Evolutionary conservation across 1,140 invertebrate species (phyloP), one percentile per base, ranked within the genome.

Genomic region (Scylla paramamosain): DNA sequence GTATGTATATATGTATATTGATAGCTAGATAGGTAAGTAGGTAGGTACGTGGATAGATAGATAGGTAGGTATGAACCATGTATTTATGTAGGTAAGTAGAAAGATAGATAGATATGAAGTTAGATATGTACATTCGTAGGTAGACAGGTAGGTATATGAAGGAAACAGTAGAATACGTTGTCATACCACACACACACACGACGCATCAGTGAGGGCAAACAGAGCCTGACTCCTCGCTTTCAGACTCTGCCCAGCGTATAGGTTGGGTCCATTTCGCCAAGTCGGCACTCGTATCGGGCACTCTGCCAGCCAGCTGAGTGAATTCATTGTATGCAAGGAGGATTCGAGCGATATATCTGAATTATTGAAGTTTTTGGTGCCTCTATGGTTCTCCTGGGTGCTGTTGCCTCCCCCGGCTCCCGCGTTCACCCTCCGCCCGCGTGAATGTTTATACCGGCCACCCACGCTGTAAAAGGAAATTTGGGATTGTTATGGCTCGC

Each of bases 301-400:
- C 67, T n/a, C 20, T n/a, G 67, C 67, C 67, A 77, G 67, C 67
- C 67, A 77, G 29, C 46, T 86, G 20, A 93, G 92, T 93, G 92
- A 93, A 93, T 93, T 86, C 82, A 93, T 46, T 83, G 92, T 93
- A 93, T 93, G 92, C 92, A 93, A 83, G 46, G 92, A 93, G 92
- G 39, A 86, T 20, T 31, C 82, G 46, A 29, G 92, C 92, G 92
- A 93, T 93, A 93, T 93, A 93, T 93, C 92, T 93, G 92, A 93
- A 93, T 93, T 93, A 93, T 93, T 93, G 83, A 83, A 93, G 92
- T 93, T 93, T 93, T 93, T 93, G 92, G 92, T 86, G 82, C 16
- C 82, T 77, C 84, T 93, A 93, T 93, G 92, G 82, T 93, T 45
- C 91, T 83, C 92, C 20, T 12, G 92, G 82, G 92, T 46, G 92